Percentiles rank a stretch among this genome's conserved stretches.
These are phyloP conservation scores for Euproctis similis DNA, from an alignment of 2,888 invertebrate genomes.

Conservation along the genomic window DNA sequence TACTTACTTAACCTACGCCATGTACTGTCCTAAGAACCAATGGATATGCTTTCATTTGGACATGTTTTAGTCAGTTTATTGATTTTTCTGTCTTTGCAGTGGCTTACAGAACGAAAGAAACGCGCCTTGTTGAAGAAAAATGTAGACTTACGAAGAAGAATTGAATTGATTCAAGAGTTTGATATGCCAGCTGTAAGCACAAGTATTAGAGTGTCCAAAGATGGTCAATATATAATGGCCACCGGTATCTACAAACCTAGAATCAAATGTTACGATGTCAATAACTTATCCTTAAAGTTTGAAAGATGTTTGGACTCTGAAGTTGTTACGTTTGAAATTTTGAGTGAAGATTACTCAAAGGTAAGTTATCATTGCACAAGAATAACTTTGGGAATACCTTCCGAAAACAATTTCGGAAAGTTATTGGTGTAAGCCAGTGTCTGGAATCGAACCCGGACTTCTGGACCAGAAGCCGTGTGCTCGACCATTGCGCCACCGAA, in stretches of 20 bases:
- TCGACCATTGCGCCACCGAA: too few relatives aligned
- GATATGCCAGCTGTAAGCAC: conserved; percentile 98
- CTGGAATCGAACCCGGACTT: too few relatives aligned
- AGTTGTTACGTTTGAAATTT: conserved; percentile 92
- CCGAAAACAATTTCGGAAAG: too few relatives aligned
- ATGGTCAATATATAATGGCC: conserved; percentile 93
- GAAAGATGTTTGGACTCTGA: conserved; percentile 98
- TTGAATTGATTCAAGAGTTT: conserved; percentile 99
- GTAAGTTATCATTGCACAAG: conserved; percentile 52
- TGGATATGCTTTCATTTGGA: too few relatives aligned
- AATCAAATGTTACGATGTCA: conserved; percentile 96
- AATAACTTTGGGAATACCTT: background rate
- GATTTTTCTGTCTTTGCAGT: too few relatives aligned
- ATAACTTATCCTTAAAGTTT: conserved; percentile 96
- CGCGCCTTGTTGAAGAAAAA: conserved; percentile 89
- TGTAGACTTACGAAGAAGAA: conserved; percentile 90
- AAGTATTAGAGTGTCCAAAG: conserved; percentile 87
- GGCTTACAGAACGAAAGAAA: conserved; percentile 90
- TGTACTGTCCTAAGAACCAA: too few relatives aligned
- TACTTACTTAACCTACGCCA: too few relatives aligned
- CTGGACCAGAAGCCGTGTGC: too few relatives aligned
- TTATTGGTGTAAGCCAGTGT: too few relatives aligned
- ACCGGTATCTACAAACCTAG: conserved; percentile 98
- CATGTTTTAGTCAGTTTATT: background rate
- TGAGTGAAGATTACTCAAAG: conserved; percentile 98